Evolutionary conservation across 2,888 invertebrate genomes (phyloP).

Genomic region (Heteropelma amictum): DNA sequence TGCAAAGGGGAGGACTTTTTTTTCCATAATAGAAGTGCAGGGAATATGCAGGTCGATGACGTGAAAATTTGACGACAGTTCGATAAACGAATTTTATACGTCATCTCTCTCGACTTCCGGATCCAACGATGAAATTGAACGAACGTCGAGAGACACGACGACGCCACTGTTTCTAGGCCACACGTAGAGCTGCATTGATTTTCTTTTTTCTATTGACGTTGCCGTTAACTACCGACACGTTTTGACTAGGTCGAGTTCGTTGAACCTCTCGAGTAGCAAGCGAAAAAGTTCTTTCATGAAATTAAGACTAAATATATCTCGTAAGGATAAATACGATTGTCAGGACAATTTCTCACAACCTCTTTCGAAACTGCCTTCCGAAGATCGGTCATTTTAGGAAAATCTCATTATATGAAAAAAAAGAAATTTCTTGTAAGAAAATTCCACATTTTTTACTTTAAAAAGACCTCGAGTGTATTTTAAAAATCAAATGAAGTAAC

Average conservation of each 20-base stretch:
- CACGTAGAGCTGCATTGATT: constrained; percentile 65
- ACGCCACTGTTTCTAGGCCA: constrained; percentile 61
- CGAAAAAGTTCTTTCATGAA: not conserved
- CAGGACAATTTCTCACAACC: not conserved
- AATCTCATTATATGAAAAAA: too few relatives aligned
- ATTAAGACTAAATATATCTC: not conserved
- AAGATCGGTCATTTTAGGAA: not conserved
- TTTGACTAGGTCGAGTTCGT: constrained; percentile 50
- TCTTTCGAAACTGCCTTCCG: not conserved
- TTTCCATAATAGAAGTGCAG: too few relatives aligned
- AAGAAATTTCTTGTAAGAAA: too few relatives aligned
- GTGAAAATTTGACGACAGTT: too few relatives aligned
- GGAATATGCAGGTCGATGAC: too few relatives aligned
- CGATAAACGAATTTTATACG: not conserved
- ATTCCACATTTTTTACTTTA: too few relatives aligned
- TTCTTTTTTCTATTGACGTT: constrained; percentile 45
- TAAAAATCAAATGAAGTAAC: too few relatives aligned
- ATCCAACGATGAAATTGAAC: constrained; percentile 4
- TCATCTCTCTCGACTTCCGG: not conserved
- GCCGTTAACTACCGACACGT: not conserved
- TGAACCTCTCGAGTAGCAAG: constrained; percentile 54
- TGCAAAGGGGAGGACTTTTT: too few relatives aligned
- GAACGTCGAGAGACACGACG: constrained; percentile 15
- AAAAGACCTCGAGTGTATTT: too few relatives aligned
- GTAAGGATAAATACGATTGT: not conserved